Conservation (phyloP, 2,797 vertebrate genomes). For the Manis javanica region DNA sequence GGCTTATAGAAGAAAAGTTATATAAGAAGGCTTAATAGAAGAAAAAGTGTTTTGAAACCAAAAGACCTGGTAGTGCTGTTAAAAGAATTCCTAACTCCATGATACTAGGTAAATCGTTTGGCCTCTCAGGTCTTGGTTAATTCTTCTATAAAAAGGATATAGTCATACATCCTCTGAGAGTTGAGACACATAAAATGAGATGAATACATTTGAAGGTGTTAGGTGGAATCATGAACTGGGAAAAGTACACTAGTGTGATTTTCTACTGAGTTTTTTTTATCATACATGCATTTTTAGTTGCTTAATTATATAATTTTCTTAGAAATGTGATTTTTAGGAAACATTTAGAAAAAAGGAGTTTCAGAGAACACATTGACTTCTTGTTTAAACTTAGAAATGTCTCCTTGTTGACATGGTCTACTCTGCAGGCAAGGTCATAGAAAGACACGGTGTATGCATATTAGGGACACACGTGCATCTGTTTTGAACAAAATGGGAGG, state of each 20-base stretch:
- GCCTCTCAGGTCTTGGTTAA: neutral
- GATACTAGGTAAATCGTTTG: neutral
- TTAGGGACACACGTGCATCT: rapidly evolving
- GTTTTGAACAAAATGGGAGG: neutral
- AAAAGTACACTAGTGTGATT: neutral
- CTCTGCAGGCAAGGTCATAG: neutral
- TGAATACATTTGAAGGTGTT: neutral
- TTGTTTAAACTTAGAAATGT: neutral
- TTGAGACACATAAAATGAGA: neutral
- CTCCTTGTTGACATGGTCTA: neutral
- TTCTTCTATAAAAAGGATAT: neutral
- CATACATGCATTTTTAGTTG: neutral
- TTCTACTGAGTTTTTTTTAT: constrained; percentile 2
- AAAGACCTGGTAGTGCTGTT: neutral
- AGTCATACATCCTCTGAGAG: neutral
- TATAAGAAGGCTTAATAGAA: neutral
- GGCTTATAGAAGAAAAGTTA: neutral
- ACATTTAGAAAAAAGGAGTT: neutral
- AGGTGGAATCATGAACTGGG: neutral
- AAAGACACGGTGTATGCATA: neutral
- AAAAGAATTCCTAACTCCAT: neutral
- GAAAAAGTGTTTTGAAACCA: neutral
- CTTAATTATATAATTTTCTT: neutral
- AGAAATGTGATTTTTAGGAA: neutral
- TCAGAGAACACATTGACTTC: neutral